Evolutionary conservation across 2,113 vertebrate species (phyloP), one percentile per base, ranked within the genome.

Genomic region (Melanotaenia duboulayi): DNA sequence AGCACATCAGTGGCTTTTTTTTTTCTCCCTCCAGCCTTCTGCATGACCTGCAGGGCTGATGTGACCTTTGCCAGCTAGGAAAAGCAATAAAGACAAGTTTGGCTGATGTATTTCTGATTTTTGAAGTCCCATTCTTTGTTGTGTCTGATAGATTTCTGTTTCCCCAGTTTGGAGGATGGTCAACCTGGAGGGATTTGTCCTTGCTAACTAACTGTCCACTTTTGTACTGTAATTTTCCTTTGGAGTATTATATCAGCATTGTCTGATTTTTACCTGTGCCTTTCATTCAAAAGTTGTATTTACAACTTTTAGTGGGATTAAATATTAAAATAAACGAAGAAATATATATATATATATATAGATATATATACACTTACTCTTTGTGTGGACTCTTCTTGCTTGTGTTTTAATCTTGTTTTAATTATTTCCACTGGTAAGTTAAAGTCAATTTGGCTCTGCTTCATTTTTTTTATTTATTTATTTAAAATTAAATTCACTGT

Each of bases 181-280:
- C 60, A 63, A 71, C 59, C 59, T 78, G 52, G 94, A 95, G 93
- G 91, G 84, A 88, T 95, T 96, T 96, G 93, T 96, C 95, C 92
- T 95, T 98, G 95, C 92, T 96, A 94, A 95, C 93, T 87, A 94
- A 93, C 95, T 96, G 96, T 98, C 92, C 74, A 91, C 92, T 94
- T 90, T 98, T 97, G 95, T 99, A 97, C 94, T 98, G 95, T 98
- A 96, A 56, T 72, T 96, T 95, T 37, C 69, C 95, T 96, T 95
- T 95, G 88, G 92, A 94, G 94, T 96, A 95, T 94, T 95, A 94
- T 96, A 97, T 97, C 96, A 96, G 93, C 96, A 87, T 90, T 95
- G 97, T 99, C 95, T 98, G 95, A 97, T 96, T 97, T 88, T 68
- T 98, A 96, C 96, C 97, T 98, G 98, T 97, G 96, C 96, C 96